Evolutionary conservation across 2,888 invertebrate genomes (phyloP).

Genomic region (Archips crataeganus): DNA sequence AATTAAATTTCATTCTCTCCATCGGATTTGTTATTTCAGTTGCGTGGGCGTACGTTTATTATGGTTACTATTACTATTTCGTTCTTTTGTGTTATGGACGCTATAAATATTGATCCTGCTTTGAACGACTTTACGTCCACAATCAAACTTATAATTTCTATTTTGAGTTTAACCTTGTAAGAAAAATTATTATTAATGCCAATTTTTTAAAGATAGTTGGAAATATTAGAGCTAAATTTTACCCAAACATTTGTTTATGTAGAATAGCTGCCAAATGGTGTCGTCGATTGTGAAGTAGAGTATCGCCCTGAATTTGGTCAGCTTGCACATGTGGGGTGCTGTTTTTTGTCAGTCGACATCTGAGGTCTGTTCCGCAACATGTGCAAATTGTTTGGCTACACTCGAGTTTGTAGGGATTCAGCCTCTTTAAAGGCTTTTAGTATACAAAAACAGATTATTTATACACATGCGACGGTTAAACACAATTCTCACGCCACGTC

Average conservation of each 20-base stretch:
- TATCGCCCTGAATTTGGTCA: conserved; percentile 66
- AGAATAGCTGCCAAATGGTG: conserved; percentile 33
- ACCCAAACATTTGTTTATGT: conserved; percentile 9
- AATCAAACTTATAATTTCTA: conserved; percentile 11
- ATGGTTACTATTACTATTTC: conserved; percentile 55
- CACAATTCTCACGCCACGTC: conserved; percentile 10
- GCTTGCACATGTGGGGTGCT: conserved; percentile 69
- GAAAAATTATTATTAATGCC: neutral
- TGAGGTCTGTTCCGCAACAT: conserved; percentile 73
- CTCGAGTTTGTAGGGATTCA: conserved; percentile 63
- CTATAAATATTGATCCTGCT: conserved; percentile 35
- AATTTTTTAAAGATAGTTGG: neutral
- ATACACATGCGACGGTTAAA: conserved; percentile 22
- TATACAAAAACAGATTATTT: conserved; percentile 28
- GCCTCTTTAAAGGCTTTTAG: conserved; percentile 37
- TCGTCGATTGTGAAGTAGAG: conserved; percentile 54
- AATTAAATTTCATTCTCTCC: conserved; percentile 73
- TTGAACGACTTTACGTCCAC: conserved; percentile 27
- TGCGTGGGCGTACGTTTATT: conserved; percentile 58
- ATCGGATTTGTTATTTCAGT: conserved; percentile 56
- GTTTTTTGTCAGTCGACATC: conserved; percentile 80
- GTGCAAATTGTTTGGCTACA: conserved; percentile 70
- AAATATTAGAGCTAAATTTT: neutral
- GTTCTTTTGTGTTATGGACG: conserved; percentile 46
- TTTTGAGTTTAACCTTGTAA: neutral